phyloP scores from a whole-genome alignment of 2,797 vertebrate genomes.

The Acanthurus tractus region DNA sequence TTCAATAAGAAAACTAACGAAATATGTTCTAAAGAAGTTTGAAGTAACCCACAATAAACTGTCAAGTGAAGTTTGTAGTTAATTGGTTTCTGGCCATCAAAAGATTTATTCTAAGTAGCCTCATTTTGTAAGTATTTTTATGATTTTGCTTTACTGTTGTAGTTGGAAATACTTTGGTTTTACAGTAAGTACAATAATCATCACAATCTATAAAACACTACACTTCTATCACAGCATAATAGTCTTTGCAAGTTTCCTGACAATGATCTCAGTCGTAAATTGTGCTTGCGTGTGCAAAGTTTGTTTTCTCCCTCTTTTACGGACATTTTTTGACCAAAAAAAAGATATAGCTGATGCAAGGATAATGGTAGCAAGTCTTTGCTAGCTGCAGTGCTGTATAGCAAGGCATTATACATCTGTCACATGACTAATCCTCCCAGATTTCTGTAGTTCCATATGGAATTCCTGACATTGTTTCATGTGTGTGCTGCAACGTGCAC shows the following conservation, averaged over 20 bases:
- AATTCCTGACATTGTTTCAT: slow-evolving; percentile 81
- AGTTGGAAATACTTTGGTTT: neutral
- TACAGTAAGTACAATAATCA: neutral
- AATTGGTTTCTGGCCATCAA: neutral
- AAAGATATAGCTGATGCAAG: no score
- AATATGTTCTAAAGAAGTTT: neutral
- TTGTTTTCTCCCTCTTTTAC: neutral
- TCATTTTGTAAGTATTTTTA: neutral
- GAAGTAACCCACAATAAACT: neutral
- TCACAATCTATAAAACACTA: neutral
- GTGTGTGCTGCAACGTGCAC: slow-evolving; percentile 56
- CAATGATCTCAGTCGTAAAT: neutral
- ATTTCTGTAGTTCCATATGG: slow-evolving; percentile 68
- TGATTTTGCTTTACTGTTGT: neutral
- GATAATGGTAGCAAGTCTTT: slow-evolving; percentile 5
- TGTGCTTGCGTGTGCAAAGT: neutral
- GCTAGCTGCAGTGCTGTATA: slow-evolving; percentile 38
- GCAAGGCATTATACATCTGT: slow-evolving; percentile 62
- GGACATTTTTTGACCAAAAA: neutral
- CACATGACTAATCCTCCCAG: slow-evolving; percentile 80
- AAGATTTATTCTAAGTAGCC: neutral
- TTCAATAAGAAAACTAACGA: neutral
- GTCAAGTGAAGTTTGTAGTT: neutral
- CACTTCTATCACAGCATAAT: neutral
- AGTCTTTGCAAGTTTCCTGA: neutral